Base-by-base conservation (phyloP, 1,140 invertebrate genomes). In the Thereuonema tuberculata region DNA sequence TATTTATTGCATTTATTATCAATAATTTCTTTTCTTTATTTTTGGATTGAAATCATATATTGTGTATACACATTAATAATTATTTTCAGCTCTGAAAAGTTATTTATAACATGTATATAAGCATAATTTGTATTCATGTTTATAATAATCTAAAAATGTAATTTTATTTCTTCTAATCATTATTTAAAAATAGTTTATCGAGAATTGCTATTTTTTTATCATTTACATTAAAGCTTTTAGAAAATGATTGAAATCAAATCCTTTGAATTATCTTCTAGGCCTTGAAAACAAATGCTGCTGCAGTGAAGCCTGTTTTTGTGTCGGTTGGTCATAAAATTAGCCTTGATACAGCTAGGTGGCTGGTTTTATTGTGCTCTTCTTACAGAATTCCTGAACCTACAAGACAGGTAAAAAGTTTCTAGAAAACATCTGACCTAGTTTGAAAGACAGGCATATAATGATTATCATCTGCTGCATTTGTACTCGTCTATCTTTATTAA, bases 371-470 rank as follows among this genome's bases (percentile, higher is more conserved):
- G 46, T 74, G 71, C 58, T 72, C 68, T 56, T 68, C 67, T 62
- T 69, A 69, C 60, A 62, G 73, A 46, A 67, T 74, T 56, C 73
- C 74, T 29, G 74, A 75, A 63, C 74, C 74, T 46, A 64, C 72
- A 3, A 63, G 74, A 67, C 63, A 68, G 67, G 73, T 59, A 52
- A 53, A 52, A 37, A 37, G 17, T 9, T 37, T 37, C 5, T 37
- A 17, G 31, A 17, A 5, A 37, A 17, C 5, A 37, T 9, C 5
- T 37, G 5, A 37, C 31, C 17, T 37, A 37, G 17, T 37, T 37
- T 37, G 17, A 37, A 9, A 37, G 31, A 37, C 5, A 37, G 17
- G 5, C 17, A 9, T 37, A 37, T 37, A 9, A 37, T 37, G 31
- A 37, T 37, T 37, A 37, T 37, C 17, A 37, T 37, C 31, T 37